Conservation (phyloP, 2,113 vertebrate genomes). For the Neotragus pygmaeus region DNA sequence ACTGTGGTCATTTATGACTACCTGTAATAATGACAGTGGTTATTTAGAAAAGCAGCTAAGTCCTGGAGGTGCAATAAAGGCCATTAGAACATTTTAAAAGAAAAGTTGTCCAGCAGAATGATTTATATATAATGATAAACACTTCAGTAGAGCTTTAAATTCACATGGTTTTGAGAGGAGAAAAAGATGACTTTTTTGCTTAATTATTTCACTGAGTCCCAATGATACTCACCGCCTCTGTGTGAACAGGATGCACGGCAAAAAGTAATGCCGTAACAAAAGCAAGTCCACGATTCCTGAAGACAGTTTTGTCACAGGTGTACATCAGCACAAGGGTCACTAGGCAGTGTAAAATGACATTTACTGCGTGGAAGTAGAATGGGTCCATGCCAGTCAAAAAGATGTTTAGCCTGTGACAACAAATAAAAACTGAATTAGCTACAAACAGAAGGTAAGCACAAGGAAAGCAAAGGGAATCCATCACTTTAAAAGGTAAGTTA, state of each 20-base stretch:
- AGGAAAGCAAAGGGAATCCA: background rate
- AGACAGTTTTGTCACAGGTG: conserved; percentile 88
- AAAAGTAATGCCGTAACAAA: conserved; percentile 92
- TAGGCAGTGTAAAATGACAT: conserved; percentile 89
- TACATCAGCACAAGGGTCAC: conserved; percentile 92
- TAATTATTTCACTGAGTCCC: background rate
- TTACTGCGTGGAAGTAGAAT: conserved; percentile 92
- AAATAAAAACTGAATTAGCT: background rate
- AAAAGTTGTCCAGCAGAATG: background rate
- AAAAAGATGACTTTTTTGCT: background rate
- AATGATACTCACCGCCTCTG: conserved; percentile 92
- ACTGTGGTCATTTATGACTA: background rate
- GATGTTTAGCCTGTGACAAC: conserved; percentile 88
- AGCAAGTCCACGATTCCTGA: conserved; percentile 84
- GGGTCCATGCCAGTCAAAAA: conserved; percentile 91
- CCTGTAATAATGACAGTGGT: background rate
- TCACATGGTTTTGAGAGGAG: background rate
- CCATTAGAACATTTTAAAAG: background rate
- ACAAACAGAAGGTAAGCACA: background rate
- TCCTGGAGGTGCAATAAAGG: background rate
- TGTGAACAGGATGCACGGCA: conserved; percentile 95
- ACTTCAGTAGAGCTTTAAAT: background rate
- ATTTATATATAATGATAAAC: background rate
- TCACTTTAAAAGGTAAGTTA: background rate
- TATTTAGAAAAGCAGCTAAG: conserved; percentile 47